Evolutionary conservation across 2,797 vertebrate species (phyloP), one percentile per base, ranked within the genome.

Genomic region (Pelochelys cantorii): DNA sequence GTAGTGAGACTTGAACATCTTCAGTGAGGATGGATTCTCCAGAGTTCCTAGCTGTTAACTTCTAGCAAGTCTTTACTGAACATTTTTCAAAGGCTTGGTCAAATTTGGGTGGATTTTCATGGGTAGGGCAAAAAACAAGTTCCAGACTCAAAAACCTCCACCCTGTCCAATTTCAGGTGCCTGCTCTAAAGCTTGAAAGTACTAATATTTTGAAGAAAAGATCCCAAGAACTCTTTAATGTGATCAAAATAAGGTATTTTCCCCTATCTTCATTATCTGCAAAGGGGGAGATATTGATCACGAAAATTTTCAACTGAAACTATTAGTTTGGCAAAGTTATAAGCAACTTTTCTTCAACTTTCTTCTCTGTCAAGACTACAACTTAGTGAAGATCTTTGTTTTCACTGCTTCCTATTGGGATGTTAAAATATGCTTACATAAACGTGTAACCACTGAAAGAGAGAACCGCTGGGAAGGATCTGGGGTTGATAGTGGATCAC

Each of bases 61-160:
- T 7, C 13, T 27, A 34, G 12, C 37, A 54, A 87, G 62, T 15
- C 42, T 88, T 22, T 23, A 13, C 3, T 60, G 23, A 81, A 84
- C 1, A 0, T 54, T 68, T 55, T 15, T 48, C 0, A 27, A 81
- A 83, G 53, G 27, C 1, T 2, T 74, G 11, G n/a, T 75, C 4
- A 27, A 57, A 31, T 37, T 29, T 14, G n/a, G 11, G 2, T 8
- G 1, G 12, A 0, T 34, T 85, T 90, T 82, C 42, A 89, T 78
- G 74, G 27, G 3, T 3, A 12, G 86, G 27, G 23, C 55, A 7
- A 42, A 31, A 88, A 20, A 17, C 48, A 1, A 22, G 27, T 77
- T 90, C 83, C 11, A 42, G 2, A 42, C 4, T 2, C 75, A 10
- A 25, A 29, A 59, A 14, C 42, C 94, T 57, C 14, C 93, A 82